A percentile compares a stretch with the other conserved stretches of the same genome.
Conservation (phyloP, 2,113 vertebrate species). For the Eulacestoma nigropectus region DNA sequence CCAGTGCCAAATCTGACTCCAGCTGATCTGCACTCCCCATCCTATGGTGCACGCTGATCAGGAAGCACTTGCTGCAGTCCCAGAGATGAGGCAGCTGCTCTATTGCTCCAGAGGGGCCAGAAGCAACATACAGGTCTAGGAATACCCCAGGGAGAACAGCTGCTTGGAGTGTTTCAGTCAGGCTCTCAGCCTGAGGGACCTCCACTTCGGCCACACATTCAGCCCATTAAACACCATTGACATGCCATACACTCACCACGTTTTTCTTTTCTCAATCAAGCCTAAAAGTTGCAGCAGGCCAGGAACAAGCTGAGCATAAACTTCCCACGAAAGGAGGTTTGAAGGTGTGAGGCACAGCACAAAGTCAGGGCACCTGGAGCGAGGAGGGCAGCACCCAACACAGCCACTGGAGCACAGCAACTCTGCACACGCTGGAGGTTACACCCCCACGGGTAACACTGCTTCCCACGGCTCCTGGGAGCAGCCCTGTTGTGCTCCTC, state of each 20-base stretch:
- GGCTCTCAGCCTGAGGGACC: not conserved
- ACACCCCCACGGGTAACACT: fast-evolving
- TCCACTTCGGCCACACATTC: not conserved
- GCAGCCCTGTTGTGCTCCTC: not conserved
- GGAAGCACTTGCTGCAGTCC: not conserved
- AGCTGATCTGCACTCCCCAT: not conserved
- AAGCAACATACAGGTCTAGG: not conserved
- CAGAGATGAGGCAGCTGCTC: not conserved
- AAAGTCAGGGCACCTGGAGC: not conserved
- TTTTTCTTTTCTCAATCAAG: not conserved
- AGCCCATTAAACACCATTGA: not conserved
- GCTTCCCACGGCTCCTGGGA: not conserved
- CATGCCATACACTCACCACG: fast-evolving
- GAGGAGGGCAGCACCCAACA: not conserved
- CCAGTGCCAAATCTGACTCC: not conserved
- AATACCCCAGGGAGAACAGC: not conserved
- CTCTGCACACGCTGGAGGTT: too few relatives aligned
- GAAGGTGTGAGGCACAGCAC: not conserved
- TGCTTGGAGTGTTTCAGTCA: not conserved
- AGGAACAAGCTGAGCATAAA: not conserved
- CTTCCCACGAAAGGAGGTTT: not conserved
- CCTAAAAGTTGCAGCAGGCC: not conserved
- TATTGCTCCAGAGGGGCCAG: not conserved
- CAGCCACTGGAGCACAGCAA: not conserved
- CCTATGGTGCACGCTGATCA: not conserved